Conservation (phyloP, 2,888 invertebrate genomes). For the Deroplatys truncata region DNA sequence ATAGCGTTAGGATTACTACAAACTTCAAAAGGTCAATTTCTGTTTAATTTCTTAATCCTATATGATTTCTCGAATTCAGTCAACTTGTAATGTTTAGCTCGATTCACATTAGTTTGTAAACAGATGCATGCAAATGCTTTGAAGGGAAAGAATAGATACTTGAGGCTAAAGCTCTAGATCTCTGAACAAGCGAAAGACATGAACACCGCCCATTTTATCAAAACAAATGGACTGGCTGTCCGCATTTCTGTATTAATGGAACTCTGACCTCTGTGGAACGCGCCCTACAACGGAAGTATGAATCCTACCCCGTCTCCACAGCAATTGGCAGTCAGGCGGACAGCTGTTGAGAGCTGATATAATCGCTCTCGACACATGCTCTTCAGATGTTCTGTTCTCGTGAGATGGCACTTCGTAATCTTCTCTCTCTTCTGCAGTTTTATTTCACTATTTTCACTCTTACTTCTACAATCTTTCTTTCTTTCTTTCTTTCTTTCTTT, state of each 20-base stretch:
- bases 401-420: neutral
- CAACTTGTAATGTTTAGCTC: no score
- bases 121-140: no score
- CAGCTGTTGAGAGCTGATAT: neutral
- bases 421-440: neutral
- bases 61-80: no score
- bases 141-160: no score
- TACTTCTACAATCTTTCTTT: neutral
- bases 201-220: no score
- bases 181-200: no score
- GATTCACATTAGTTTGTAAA: no score
- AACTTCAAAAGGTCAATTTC: no score
- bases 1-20: no score
- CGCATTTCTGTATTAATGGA: neutral
- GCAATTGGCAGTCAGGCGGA: neutral
- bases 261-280: neutral
- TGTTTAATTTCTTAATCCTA: no score
- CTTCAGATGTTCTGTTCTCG: neutral
- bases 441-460: neutral
- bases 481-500: neutral
- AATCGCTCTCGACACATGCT: neutral
- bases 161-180: no score
- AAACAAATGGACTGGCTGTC: no score
- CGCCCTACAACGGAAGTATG: neutral
- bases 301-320: neutral